Conservation (phyloP, 1,140 invertebrate species). For the Zaprionus kolodkinae region DNA sequence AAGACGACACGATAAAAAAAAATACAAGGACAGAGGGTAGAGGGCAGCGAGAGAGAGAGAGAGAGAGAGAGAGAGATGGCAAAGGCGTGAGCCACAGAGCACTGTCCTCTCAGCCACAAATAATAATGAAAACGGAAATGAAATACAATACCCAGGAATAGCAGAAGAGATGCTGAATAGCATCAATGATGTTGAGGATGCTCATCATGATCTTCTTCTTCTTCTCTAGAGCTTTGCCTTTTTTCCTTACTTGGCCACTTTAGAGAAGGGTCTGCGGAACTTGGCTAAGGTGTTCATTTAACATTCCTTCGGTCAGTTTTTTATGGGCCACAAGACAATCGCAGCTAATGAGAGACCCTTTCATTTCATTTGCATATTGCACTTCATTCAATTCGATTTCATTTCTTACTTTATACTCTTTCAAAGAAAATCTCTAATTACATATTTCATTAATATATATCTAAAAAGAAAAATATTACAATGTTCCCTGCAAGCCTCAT, state of each 20-base stretch:
- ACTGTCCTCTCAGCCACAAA: slow-evolving; percentile 68
- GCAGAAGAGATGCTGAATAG: slow-evolving; percentile 53
- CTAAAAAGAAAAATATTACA: not conserved
- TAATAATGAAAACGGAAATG: slow-evolving; percentile 82
- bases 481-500: not conserved
- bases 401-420: not conserved
- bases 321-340: slow-evolving; percentile 17
- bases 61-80: slow-evolving; percentile 13
- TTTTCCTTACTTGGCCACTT: slow-evolving; percentile 20
- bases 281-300: slow-evolving; percentile 19
- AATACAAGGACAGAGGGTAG: slow-evolving; percentile 13
- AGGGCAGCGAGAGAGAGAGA: slow-evolving; percentile 10
- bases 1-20: slow-evolving; percentile 31
- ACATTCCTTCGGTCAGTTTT: slow-evolving; percentile 1
- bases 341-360: slow-evolving; percentile 3
- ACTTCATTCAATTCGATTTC: not conserved
- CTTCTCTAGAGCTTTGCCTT: slow-evolving; percentile 14
- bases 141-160: slow-evolving; percentile 78
- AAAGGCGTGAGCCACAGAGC: slow-evolving; percentile 35
- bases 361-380: slow-evolving; percentile 12
- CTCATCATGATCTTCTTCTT: slow-evolving; percentile 16
- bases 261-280: not conserved
- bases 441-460: not conserved
- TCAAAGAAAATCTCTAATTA: too few species aligned
- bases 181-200: slow-evolving; percentile 39